phyloP scores from a whole-genome alignment of 1,140 invertebrate genomes.

The Drosophila navojoa region DNA sequence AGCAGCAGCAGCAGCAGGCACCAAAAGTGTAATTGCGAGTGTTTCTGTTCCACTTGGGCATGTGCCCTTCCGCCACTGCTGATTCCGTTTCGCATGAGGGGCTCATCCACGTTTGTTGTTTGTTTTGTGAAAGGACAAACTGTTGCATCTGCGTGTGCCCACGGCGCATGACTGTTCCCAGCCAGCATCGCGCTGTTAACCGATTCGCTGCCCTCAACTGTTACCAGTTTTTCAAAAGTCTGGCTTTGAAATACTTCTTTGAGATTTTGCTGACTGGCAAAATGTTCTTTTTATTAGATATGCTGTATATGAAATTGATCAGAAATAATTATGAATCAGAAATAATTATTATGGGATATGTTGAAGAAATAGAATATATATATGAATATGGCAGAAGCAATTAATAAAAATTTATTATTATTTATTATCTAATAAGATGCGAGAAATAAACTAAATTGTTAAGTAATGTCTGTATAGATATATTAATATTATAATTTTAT shows the following conservation, averaged over 20 bases:
- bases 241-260: neutral
- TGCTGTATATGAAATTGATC: no score
- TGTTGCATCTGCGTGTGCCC: constrained; percentile 46
- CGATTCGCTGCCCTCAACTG: constrained; percentile 38
- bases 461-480: no score
- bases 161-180: constrained; percentile 58
- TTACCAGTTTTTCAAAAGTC: constrained; percentile 59
- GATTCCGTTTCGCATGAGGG: constrained; percentile 30
- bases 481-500: no score
- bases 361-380: no score
- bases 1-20: constrained; percentile 11
- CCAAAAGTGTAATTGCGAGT: constrained; percentile 28
- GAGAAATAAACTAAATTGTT: no score
- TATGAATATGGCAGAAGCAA: no score
- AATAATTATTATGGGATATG: no score
- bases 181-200: constrained; percentile 51
- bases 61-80: constrained; percentile 17
- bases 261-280: neutral
- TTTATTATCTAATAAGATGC: no score
- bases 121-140: constrained; percentile 46
- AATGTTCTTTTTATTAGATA: no score
- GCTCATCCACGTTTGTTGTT: neutral
- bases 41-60: constrained; percentile 20
- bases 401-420: no score
- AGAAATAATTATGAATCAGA: no score